Percentiles rank a stretch among this genome's conserved stretches.
phyloP scores from a whole-genome alignment of 2,888 invertebrate species.

The Phragmatobia fuliginosa region DNA sequence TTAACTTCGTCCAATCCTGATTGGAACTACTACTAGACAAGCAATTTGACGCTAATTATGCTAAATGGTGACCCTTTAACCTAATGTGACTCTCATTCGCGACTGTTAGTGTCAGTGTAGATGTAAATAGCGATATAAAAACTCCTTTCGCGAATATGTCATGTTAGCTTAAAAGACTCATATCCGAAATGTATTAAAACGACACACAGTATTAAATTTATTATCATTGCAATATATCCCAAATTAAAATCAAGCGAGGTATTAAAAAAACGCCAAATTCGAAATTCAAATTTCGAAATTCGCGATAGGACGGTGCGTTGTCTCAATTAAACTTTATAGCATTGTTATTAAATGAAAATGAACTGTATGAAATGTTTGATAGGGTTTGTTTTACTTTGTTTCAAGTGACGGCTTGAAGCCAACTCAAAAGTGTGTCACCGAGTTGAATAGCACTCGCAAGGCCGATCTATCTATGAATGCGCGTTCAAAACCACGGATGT shows the following conservation, averaged over 20 bases:
- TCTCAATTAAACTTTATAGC: conserved; percentile 67
- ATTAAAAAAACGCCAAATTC: conserved; percentile 74
- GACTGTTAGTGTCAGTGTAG: not conserved
- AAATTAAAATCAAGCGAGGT: conserved; percentile 26
- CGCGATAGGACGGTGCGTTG: conserved; percentile 74
- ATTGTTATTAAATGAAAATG: conserved; percentile 28
- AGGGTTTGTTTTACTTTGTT: conserved; percentile 65
- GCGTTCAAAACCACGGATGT: conserved; percentile 81
- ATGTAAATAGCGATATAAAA: not conserved
- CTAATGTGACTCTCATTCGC: not conserved
- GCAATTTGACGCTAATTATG: conserved; percentile 10
- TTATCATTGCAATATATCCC: conserved; percentile 27
- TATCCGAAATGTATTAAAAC: conserved; percentile 12
- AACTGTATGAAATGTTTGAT: conserved; percentile 38
- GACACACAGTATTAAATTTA: conserved; percentile 21
- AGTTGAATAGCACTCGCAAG: conserved; percentile 84
- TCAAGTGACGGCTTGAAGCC: conserved; percentile 76
- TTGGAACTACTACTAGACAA: not conserved
- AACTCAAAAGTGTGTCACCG: conserved; percentile 85
- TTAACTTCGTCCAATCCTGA: not conserved
- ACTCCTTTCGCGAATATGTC: not conserved
- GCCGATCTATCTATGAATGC: conserved; percentile 82
- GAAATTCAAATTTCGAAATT: conserved; percentile 77
- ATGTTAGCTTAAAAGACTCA: conserved; percentile 3
- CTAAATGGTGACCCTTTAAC: conserved; percentile 13